Base-by-base conservation (phyloP, 2,797 vertebrate species). In the Artibeus lituratus region DNA sequence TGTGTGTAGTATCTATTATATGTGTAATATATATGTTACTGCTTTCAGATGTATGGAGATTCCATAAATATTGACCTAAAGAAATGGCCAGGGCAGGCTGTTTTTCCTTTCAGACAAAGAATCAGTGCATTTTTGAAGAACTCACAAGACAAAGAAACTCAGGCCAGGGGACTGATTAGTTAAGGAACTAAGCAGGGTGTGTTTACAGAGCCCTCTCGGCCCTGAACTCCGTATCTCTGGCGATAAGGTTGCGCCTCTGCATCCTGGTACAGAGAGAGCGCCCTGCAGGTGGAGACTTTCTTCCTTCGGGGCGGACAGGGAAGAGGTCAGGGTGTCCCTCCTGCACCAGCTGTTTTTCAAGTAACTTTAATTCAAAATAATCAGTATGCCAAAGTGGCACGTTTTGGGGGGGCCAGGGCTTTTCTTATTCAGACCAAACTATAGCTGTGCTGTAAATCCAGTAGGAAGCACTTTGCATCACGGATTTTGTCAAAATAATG, bases 361-460 rank as follows among this genome's bases (percentile, higher is more conserved):
- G 32, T 65, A 32, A n/a, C 62, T 65, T 65, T 18, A 18, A 32
- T 32, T 62, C 59, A 65, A 65, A 65, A n/a, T 65, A 65, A 62
- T 62, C 29, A 62, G 7, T 65, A 65, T 65, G 62, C 62, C 62
- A n/a, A n/a, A n/a, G 32, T n/a, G 59, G 59, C 26, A 32, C 5
- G 5, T 62, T 29, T 32, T 14, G 59, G 59, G 59, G 59, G n/a
- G n/a, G n/a, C 49, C 19, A 22, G 49, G 32, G 14, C 7, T 83
- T 87, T 73, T 55, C 65, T 49, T 47, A 1, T 76, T 47, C 53
- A 65, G n/a, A 86, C 44, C 65, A 37, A 90, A 29, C 44, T 24
- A 3, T 70, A 26, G 85, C 67, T 85, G n/a, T 19, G 2, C 49
- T 81, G 32, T 81, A 91, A 77, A 59, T 85, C 35, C 22, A 87